Percentiles rank a stretch among this genome's conserved stretches.
Evolutionary conservation across 2,113 vertebrate genomes (phyloP).

Genomic region (Dissostichus mawsoni): DNA sequence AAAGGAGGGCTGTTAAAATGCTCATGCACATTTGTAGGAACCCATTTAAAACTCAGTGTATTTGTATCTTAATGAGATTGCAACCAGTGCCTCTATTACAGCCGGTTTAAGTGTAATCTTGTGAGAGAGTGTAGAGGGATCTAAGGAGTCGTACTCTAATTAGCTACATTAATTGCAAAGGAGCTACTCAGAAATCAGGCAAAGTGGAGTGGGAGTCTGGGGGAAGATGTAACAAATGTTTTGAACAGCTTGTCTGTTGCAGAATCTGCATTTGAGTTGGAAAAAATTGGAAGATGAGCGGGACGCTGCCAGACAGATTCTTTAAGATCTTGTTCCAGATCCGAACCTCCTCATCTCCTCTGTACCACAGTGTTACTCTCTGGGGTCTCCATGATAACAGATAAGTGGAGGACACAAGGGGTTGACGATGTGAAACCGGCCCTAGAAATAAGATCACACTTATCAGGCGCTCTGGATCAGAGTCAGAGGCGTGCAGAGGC

Average conservation of each 20-base stretch:
- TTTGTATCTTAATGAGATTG: slow-evolving; percentile 17
- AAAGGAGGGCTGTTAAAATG: slow-evolving; percentile 3
- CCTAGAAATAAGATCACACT: slow-evolving; percentile 66
- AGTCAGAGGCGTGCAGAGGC: slow-evolving; percentile 21
- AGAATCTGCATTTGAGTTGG: slow-evolving; percentile 30
- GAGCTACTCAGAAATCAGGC: slow-evolving; percentile 42
- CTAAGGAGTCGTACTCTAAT: slow-evolving; percentile 61
- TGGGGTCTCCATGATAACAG: slow-evolving; percentile 30
- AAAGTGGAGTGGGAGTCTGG: slow-evolving; percentile 15
- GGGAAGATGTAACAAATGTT: slow-evolving; percentile 35
- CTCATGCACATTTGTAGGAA: background rate
- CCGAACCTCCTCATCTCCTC: slow-evolving; percentile 33
- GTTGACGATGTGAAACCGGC: slow-evolving; percentile 51
- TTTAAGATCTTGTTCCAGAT: slow-evolving; percentile 35
- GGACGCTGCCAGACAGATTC: slow-evolving; percentile 25
- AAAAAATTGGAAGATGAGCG: background rate
- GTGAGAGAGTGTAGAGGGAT: slow-evolving; percentile 16
- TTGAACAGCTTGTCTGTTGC: slow-evolving; percentile 32
- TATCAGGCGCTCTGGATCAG: slow-evolving; percentile 45
- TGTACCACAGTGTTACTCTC: background rate
- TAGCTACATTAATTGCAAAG: slow-evolving; percentile 63
- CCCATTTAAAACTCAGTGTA: slow-evolving; percentile 8
- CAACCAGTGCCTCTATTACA: background rate
- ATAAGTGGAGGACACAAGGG: slow-evolving; percentile 43
- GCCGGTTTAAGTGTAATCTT: slow-evolving; percentile 6